phyloP scores from a whole-genome alignment of 1,140 invertebrate species.

The Pseudachorutes palmiensis region DNA sequence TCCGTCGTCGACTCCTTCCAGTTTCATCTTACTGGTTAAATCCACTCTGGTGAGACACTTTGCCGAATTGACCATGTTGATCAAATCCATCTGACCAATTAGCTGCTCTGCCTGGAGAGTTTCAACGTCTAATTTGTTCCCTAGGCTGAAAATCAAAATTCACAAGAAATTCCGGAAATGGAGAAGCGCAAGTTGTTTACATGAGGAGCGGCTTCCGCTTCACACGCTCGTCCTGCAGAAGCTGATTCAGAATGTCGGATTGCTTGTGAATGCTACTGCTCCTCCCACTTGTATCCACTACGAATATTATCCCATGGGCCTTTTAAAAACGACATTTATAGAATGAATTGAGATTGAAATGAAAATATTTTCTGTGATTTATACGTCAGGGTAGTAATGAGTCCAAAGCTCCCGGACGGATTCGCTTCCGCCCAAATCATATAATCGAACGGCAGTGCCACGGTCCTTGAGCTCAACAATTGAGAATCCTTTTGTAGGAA shows the following conservation, averaged over 20 bases:
- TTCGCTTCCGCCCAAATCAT: background rate
- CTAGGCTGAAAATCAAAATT: background rate
- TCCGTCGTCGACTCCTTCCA: background rate
- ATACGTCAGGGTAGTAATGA: constrained; percentile 8
- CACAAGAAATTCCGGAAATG: background rate
- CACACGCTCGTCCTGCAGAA: background rate
- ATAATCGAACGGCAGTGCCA: background rate
- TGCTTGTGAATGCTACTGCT: background rate
- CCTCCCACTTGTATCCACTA: background rate
- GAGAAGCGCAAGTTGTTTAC: background rate
- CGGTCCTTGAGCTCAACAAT: background rate
- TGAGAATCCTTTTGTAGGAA: constrained; percentile 3
- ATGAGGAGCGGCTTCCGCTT: background rate
- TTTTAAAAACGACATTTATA: background rate
- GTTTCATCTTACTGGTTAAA: background rate
- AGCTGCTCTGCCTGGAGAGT: background rate
- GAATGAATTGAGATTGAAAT: background rate
- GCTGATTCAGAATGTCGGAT: background rate
- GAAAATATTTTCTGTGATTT: background rate
- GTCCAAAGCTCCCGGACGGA: background rate
- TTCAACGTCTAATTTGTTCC: background rate
- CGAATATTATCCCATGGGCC: background rate
- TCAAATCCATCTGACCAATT: background rate
- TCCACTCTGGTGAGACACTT: constrained; percentile 5
- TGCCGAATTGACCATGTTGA: background rate